Conservation (phyloP, 2,888 invertebrate genomes). For the Cordilura impudica region DNA sequence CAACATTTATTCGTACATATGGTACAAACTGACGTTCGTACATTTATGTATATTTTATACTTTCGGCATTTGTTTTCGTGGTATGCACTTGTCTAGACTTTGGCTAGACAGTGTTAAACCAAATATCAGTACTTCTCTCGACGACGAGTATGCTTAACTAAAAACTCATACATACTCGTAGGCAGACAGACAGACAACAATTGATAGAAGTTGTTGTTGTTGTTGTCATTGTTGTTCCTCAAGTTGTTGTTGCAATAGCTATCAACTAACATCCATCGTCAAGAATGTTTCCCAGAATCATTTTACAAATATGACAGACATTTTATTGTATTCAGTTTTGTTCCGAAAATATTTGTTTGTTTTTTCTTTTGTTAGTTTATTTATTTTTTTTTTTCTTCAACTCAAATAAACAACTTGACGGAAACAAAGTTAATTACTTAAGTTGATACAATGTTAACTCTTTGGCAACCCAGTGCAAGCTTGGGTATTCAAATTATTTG, state of each 20-base stretch:
- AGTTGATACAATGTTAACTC: too few species aligned
- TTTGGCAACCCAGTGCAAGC: too few species aligned
- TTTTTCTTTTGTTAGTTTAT: too few species aligned
- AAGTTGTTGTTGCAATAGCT: conserved; percentile 14
- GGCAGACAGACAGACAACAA: conserved; percentile 57
- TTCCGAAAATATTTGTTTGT: neutral
- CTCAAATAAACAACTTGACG: too few species aligned
- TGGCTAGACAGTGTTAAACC: conserved; percentile 77
- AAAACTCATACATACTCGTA: conserved; percentile 13
- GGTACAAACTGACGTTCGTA: neutral
- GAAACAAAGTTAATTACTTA: too few species aligned
- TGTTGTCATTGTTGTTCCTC: conserved; percentile 27
- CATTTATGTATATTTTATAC: conserved; percentile 20
- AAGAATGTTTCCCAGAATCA: conserved; percentile 24
- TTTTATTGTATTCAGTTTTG: conserved; percentile 14
- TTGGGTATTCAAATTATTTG: too few species aligned
- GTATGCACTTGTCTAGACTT: conserved; percentile 74
- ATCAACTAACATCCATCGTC: conserved; percentile 19
- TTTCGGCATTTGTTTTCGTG: conserved; percentile 63
- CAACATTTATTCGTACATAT: conserved; percentile 37
- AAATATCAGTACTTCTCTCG: conserved; percentile 64
- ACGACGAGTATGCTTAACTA: conserved; percentile 54
- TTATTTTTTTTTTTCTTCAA: too few species aligned
- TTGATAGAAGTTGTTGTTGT: conserved; percentile 56
- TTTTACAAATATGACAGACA: conserved; percentile 16